These are phyloP conservation scores for Callyntrura sp. DNA, from an alignment of 2,888 invertebrate species.

Conservation along the genomic window DNA sequence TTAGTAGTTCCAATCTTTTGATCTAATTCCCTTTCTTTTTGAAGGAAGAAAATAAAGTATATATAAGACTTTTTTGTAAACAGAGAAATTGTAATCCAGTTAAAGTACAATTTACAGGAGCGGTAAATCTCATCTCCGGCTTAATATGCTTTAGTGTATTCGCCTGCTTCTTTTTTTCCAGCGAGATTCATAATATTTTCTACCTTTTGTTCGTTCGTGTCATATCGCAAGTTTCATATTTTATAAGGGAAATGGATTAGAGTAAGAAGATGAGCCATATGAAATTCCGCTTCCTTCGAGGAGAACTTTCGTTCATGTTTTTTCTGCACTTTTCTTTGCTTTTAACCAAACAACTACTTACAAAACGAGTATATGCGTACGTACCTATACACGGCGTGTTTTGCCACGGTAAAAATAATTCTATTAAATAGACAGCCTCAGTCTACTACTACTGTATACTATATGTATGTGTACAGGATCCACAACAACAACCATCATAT, in stretches of 20 bases:
- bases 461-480: too few species aligned
- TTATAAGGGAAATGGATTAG: background rate
- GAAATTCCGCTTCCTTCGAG: slow-evolving; percentile 23
- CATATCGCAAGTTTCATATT: background rate
- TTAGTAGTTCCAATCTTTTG: slow-evolving; percentile 30
- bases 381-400: too few species aligned
- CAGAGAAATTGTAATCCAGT: slow-evolving; percentile 75
- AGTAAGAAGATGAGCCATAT: background rate
- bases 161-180: too few species aligned
- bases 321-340: too few species aligned
- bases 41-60: background rate
- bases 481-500: background rate
- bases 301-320: too few species aligned
- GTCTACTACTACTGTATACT: too few species aligned
- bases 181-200: slow-evolving; percentile 37
- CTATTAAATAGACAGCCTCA: too few species aligned
- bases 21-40: slow-evolving; percentile 65
- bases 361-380: too few species aligned
- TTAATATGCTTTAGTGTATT: slow-evolving; percentile 43
- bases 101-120: slow-evolving; percentile 74
- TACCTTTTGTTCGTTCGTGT: slow-evolving; percentile 43
- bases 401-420: too few species aligned
- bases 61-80: slow-evolving; percentile 61
- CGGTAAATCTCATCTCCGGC: slow-evolving; percentile 73
- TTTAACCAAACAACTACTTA: too few species aligned